phyloP scores from a whole-genome alignment of 64 coral and sea anemone genomes.

The Pocillopora damicornis region DNA sequence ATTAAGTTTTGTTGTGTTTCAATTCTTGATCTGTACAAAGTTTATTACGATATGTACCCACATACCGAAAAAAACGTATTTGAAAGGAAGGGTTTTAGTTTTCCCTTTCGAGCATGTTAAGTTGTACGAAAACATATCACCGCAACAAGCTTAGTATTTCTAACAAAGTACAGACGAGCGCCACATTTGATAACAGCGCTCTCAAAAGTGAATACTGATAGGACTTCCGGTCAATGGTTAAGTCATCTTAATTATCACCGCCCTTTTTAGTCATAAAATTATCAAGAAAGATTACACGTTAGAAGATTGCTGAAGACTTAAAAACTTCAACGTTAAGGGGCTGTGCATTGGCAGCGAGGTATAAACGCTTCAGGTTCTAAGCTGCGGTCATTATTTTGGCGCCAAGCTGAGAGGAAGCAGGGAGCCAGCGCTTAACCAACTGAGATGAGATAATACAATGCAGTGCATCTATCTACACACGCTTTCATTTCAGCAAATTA shows the following conservation, averaged over 20 bases:
- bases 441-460: neutral
- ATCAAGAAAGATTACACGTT: neutral
- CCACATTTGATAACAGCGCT: neutral
- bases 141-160: neutral
- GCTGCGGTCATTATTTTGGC: neutral
- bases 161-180: neutral
- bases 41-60: neutral
- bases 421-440: neutral
- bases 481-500: neutral
- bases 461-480: neutral
- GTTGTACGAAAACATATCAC: too few relatives aligned
- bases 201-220: slow-evolving; percentile 14
- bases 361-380: neutral
- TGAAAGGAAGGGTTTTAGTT: too few relatives aligned
- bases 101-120: too few relatives aligned
- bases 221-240: slow-evolving; percentile 10
- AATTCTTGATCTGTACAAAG: neutral
- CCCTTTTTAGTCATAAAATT: slow-evolving; percentile 9
- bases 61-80: neutral
- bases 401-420: slow-evolving; percentile 24
- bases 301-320: neutral
- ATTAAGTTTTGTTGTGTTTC: neutral
- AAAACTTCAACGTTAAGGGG: neutral
- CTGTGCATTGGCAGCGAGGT: neutral
- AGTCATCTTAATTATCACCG: neutral